Base-by-base conservation (phyloP, 2,888 invertebrate species). In the Sturmia bella region DNA sequence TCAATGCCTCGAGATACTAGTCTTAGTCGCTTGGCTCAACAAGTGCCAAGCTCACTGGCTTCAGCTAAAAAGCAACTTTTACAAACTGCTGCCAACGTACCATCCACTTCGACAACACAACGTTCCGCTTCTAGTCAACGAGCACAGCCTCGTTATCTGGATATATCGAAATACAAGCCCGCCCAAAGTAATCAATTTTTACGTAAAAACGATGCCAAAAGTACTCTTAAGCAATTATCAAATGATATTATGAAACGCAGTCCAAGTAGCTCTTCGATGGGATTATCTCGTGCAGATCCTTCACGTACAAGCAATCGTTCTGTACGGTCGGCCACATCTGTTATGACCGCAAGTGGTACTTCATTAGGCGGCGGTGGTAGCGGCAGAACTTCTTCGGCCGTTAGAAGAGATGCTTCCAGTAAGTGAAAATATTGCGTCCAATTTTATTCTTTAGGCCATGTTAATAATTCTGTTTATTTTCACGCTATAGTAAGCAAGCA, bases 141-240 rank as follows among this genome's bases (percentile, higher is more conserved):
- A 1, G 88, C 91, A 56, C 90, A 90, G 81, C 91, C 91, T 12
- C 92, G 93, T 61, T 94, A 94, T 86, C 87, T 94, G 78, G 94
- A 94, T 89, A 93, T 94, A 81, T 93, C 93, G 61, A 93, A 93
- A 88, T 94, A 93, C 89, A 93, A 93, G 88, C 91, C 90, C 59
- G 91, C 91, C 1, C 91, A 92, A 79, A 89, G 90, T 6, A 90
- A 90, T 74, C 92, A 89, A 85, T 94, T 91, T 85, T 86, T 91
- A 48, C 90, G 93, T 12, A 89, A 93, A 48, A 93, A 94, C 86
- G 94, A 93, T 64, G 92, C 93, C 86, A 91, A 91, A 85, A 91
- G 89, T 84, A 91, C 91, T 2, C 84, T 91, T 15, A 89, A 90
- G 81, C 87, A 87, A n/a, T 84, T 85, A 54, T 15, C 70, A 48